Evolutionary conservation across 2,888 invertebrate genomes (phyloP), one percentile per base, ranked within the genome.

Genomic region (Acronicta aceris): DNA sequence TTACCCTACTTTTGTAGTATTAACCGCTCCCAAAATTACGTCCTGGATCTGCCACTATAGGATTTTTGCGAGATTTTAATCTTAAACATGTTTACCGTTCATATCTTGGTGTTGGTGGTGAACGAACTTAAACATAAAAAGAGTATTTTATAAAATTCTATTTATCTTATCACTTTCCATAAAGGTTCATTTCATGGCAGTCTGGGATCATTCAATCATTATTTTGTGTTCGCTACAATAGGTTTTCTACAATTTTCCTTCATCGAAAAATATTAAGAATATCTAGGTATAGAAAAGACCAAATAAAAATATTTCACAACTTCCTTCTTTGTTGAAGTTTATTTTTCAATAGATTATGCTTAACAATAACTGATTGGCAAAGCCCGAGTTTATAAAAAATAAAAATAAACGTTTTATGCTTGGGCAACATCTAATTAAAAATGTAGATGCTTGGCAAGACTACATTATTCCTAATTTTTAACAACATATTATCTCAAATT

Each of bases 371-470:
- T 3, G 15, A 65, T 60, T 65, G 53, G 54, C 70, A 43, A 69
- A 33, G 15, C 74, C 59, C 74, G 5, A 65, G 58, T 41, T 46
- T 41, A 51, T 12, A 15, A 47, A 21, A 71, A 42, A 52, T 40
- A 40, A 48, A 54, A 62, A n/a, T n/a, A n/a, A n/a, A 54, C 0
- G 0, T 51, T 54, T 53, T 41, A 53, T 52, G 57, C 51, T 68
- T 64, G 60, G 41, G 59, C 36, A 46, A 45, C 38, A 40, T 36
- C 27, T 57, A 54, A 55, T 47, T 51, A 38, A 46, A 55, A 41
- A 8, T 15, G 36, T 69, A 69, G 60, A 59, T 71, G 85, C 86
- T 85, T 88, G 90, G 89, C 89, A 92, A 92, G 88, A 84, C 87
- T 84, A 79, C 88, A 89, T 89, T 89, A 89, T 84, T 78, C 54